These are phyloP conservation scores for Neotoxoptera formosana DNA, from an alignment of 1,140 invertebrate species.

Conservation along the genomic window DNA sequence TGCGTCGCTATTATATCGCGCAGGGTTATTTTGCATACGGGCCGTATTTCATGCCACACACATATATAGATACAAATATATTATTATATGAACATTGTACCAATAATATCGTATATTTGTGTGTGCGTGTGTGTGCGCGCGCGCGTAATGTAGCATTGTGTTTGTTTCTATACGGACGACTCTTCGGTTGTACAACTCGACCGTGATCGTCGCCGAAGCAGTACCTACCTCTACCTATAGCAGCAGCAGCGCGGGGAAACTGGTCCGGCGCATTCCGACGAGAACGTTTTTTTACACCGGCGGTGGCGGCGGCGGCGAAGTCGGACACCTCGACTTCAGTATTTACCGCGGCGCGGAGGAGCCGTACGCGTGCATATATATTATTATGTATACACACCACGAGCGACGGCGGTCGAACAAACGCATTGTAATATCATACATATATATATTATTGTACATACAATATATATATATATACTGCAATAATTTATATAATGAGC, in stretches of 20 bases:
- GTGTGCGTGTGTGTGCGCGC: too few relatives aligned
- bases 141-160: slow-evolving; percentile 22
- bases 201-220: neutral
- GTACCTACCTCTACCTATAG: neutral
- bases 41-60: slow-evolving; percentile 6
- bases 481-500: slow-evolving; percentile 41
- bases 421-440: neutral
- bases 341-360: neutral
- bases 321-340: slow-evolving; percentile 21
- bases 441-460: too few relatives aligned
- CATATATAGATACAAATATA: neutral
- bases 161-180: slow-evolving; percentile 28
- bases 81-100: neutral
- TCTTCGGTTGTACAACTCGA: neutral
- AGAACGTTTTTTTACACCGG: slow-evolving; percentile 33
- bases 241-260: slow-evolving; percentile 16
- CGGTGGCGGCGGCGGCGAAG: neutral
- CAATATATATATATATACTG: neutral
- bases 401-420: neutral
- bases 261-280: slow-evolving; percentile 36
- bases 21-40: slow-evolving; percentile 11
- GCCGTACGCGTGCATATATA: neutral
- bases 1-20: neutral
- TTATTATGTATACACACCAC: neutral
- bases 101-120: neutral